Base-by-base conservation (phyloP, 2,113 vertebrate genomes). In the Rhinoptilus africanus region DNA sequence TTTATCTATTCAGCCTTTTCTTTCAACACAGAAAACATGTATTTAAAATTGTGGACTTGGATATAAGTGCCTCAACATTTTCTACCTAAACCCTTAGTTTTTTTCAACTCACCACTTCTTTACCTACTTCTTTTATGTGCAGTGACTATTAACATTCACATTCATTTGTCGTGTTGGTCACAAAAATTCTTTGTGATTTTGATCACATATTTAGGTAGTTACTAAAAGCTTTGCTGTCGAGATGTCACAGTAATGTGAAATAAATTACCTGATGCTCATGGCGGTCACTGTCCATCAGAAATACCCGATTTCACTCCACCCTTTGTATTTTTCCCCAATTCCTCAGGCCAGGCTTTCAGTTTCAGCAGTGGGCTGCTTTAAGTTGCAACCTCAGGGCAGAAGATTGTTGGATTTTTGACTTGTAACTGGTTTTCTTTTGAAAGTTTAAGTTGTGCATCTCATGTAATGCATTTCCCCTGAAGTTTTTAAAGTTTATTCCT, bases 401-500 rank as follows among this genome's bases (percentile, higher is more conserved):
- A 32, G 0, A 43, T 2, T 11, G 47, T 45, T 5, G 4, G 1
- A 8, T 68, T 73, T 48, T 48, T 53, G 39, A 0, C 35, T 72
- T 56, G 4, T 5, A 47, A 37, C 80, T 27, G 9, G 4, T 83
- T 79, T 56, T 21, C 30, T 78, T 88, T 45, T 32, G 39, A 9
- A 67, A 63, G 4, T 14, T 73, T 35, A 28, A 28, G 73, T 14
- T 19, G 13, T 2, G 3, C 20, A 8, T 10, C 8, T n/a, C 5
- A 17, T 47, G 13, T 35, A 24, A 26, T n/a, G n/a, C n/a, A 12
- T 47, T 84, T 47, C 14, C 45, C 27, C 1, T 2, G 2, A 3
- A 22, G 7, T 23, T 34, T 43, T 63, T 15, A 4, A 48, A 22
- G 47, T 34, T 74, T 23, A 7, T 94, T 43, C 9, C 13, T 75